These are phyloP conservation scores for Limenitis camilla DNA, from an alignment of 2,888 invertebrate species.

Conservation along the genomic window DNA sequence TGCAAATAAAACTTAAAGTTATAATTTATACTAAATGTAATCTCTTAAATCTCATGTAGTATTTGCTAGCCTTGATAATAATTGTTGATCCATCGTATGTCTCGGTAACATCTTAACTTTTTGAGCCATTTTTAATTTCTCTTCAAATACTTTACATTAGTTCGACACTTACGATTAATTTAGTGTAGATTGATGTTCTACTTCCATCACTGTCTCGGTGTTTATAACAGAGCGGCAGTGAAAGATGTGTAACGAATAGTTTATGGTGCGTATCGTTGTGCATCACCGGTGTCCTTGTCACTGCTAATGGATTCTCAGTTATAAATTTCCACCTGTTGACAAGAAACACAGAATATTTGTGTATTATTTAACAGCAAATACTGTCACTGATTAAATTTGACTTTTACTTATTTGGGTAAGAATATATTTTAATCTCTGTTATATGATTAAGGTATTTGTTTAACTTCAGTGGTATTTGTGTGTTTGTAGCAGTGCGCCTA, in stretches of 20 bases:
- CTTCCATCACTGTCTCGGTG: slow-evolving; percentile 16
- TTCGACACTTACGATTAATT: slow-evolving; percentile 24
- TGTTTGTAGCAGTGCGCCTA: slow-evolving; percentile 36
- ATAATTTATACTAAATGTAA: slow-evolving; percentile 15
- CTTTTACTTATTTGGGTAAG: slow-evolving; percentile 57
- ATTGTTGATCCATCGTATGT: slow-evolving; percentile 37
- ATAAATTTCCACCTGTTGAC: slow-evolving; percentile 62
- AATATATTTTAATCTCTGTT: slow-evolving; percentile 58
- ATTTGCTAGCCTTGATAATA: slow-evolving; percentile 50
- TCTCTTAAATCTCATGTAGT: slow-evolving; percentile 24
- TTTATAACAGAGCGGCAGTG: slow-evolving; percentile 31
- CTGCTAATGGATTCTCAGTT: slow-evolving; percentile 41
- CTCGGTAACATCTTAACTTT: slow-evolving; percentile 38
- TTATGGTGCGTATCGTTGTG: slow-evolving; percentile 17
- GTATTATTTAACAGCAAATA: slow-evolving; percentile 58
- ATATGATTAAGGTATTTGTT: slow-evolving; percentile 54
- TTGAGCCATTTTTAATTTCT: slow-evolving; percentile 26
- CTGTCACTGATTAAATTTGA: slow-evolving; percentile 59
- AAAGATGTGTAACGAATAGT: slow-evolving; percentile 26
- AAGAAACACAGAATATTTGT: slow-evolving; percentile 54
- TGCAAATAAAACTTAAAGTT: too few species aligned
- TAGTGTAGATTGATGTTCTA: slow-evolving; percentile 23
- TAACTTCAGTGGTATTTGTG: slow-evolving; percentile 37
- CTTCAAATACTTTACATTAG: slow-evolving; percentile 24
- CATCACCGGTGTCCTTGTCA: slow-evolving; percentile 29